phyloP scores from a whole-genome alignment of 1,140 invertebrate species.

The Drosophila obscura region DNA sequence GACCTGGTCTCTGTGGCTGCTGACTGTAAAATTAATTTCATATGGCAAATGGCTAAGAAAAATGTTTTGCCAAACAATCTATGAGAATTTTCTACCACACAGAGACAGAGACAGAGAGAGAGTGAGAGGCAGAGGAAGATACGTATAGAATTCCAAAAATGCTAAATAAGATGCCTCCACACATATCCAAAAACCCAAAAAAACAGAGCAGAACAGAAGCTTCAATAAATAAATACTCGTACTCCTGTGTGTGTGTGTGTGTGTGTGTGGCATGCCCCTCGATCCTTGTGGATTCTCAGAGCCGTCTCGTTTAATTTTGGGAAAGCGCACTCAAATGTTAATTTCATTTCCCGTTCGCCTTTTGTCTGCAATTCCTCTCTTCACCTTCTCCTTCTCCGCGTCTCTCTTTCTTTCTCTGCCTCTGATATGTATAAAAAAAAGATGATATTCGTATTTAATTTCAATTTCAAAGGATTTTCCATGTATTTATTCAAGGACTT shows the following conservation, averaged over 20 bases:
- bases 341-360: conserved; percentile 77
- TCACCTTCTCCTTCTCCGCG: conserved; percentile 3
- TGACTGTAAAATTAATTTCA: conserved; percentile 65
- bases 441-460: conserved; percentile 83
- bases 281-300: conserved; percentile 11
- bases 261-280: conserved; percentile 2
- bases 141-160: conserved; percentile 34
- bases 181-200: conserved; percentile 54
- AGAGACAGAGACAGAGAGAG: conserved; percentile 17
- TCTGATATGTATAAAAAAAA: conserved; percentile 60
- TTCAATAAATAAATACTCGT: conserved; percentile 69
- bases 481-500: conserved; percentile 84
- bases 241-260: background rate
- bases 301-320: conserved; percentile 70
- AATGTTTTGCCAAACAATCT: conserved; percentile 53
- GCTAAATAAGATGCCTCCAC: conserved; percentile 57
- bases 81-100: conserved; percentile 35
- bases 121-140: conserved; percentile 14
- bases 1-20: conserved; percentile 22
- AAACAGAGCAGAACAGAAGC: conserved; percentile 24
- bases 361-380: conserved; percentile 68
- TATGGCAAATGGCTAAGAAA: conserved; percentile 64
- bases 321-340: conserved; percentile 77
- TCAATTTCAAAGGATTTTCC: conserved; percentile 83
- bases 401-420: conserved; percentile 30